Evolutionary conservation across 2,888 invertebrate species (phyloP).

Genomic region (Leptarthrus brevirostris): DNA sequence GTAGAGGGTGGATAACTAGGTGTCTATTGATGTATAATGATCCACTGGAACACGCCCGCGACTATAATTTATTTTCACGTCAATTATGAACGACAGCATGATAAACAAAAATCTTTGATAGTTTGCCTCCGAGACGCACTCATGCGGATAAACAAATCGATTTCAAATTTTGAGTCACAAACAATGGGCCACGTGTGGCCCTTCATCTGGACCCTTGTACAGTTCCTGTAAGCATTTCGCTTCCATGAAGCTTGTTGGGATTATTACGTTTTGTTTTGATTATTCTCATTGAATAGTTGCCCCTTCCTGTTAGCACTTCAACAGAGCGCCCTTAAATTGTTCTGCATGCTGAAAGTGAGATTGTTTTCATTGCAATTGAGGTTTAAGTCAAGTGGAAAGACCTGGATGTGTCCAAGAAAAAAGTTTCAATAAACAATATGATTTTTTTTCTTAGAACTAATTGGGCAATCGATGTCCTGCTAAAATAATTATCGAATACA

Average conservation of each 20-base stretch:
- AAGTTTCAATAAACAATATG: too few species aligned
- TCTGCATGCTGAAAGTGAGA: neutral
- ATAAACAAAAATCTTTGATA: slow-evolving; percentile 28
- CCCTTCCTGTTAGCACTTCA: slow-evolving; percentile 8
- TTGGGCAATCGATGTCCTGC: too few species aligned
- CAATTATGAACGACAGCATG: slow-evolving; percentile 18
- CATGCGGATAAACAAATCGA: slow-evolving; percentile 45
- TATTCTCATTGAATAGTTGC: slow-evolving; percentile 1
- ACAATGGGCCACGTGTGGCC: slow-evolving; percentile 39
- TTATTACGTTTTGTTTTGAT: slow-evolving; percentile 39
- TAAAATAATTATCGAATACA: too few species aligned
- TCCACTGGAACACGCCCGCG: neutral
- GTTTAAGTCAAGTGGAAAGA: slow-evolving; percentile 15
- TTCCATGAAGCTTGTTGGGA: neutral
- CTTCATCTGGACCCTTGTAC: neutral
- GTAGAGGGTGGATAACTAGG: slow-evolving; percentile 25
- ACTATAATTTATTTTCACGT: slow-evolving; percentile 19
- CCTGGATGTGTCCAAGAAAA: too few species aligned
- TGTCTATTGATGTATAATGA: slow-evolving; percentile 38
- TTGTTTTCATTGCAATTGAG: neutral
- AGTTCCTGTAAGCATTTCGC: neutral
- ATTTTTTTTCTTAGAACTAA: too few species aligned
- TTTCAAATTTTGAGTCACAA: slow-evolving; percentile 22
- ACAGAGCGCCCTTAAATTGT: neutral
- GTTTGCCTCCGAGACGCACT: slow-evolving; percentile 13